These are phyloP conservation scores for Antennarius maculatus DNA, from an alignment of 2,797 vertebrate genomes.

Conservation along the genomic window DNA sequence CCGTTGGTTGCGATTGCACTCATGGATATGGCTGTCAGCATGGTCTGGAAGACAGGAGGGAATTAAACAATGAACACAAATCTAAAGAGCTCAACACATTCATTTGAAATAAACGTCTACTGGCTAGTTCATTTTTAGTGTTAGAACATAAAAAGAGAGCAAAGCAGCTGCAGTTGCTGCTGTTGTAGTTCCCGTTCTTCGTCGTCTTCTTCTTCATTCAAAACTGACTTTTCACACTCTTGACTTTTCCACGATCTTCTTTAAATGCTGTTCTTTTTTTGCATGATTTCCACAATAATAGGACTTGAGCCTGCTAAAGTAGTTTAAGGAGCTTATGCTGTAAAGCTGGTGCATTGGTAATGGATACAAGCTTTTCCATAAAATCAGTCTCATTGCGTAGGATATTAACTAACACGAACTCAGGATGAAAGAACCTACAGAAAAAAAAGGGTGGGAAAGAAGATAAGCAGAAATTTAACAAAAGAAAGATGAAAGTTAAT, in stretches of 20 bases:
- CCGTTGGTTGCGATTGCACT: slow-evolving; percentile 98
- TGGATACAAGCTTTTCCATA: slow-evolving; percentile 57
- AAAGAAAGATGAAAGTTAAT: slow-evolving; percentile 2
- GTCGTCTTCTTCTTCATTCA: neutral
- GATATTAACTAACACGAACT: slow-evolving; percentile 60
- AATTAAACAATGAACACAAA: neutral
- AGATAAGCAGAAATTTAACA: slow-evolving; percentile 28
- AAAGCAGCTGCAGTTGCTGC: too few relatives aligned
- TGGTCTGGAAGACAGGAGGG: slow-evolving; percentile 81
- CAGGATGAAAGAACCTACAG: slow-evolving; percentile 27
- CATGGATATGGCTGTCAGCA: slow-evolving; percentile 98
- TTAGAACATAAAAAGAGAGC: neutral
- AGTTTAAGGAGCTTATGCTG: slow-evolving; percentile 39
- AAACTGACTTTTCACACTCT: neutral
- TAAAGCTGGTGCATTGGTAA: slow-evolving; percentile 58
- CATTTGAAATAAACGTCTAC: neutral
- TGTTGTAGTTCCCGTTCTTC: too few relatives aligned
- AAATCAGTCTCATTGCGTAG: slow-evolving; percentile 47
- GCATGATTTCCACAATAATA: slow-evolving; percentile 15
- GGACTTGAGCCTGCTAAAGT: slow-evolving; percentile 31
- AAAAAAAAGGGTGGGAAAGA: slow-evolving; percentile 13
- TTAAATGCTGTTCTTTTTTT: neutral
- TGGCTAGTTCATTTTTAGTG: neutral
- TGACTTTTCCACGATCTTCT: neutral
- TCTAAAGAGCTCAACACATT: too few relatives aligned